These are phyloP conservation scores for Polyodon spathula DNA, from an alignment of 2,113 vertebrate species.

Conservation along the genomic window DNA sequence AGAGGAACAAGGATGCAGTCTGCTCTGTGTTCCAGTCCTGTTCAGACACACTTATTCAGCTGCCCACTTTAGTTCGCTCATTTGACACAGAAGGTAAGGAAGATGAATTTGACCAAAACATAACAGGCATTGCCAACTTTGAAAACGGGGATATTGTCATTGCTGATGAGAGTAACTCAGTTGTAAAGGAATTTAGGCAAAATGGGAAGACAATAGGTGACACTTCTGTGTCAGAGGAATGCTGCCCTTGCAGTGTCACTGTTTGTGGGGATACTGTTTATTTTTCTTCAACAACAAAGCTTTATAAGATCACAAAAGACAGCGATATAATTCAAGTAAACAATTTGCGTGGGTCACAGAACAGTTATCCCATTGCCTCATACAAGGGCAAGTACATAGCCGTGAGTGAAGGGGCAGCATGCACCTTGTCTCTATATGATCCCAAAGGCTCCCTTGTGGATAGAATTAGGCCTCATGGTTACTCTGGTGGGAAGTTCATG, in stretches of 20 bases:
- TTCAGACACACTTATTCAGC: background rate
- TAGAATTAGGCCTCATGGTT: constrained; percentile 16
- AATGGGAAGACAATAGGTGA: background rate
- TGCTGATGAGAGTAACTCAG: constrained; percentile 22
- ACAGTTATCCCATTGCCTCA: constrained; percentile 18
- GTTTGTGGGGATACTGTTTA: constrained; percentile 17
- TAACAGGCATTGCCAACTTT: constrained; percentile 23
- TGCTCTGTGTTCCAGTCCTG: too few relatives aligned
- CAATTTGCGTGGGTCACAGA: constrained; percentile 18
- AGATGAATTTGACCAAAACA: constrained; percentile 1
- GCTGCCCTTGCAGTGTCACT: constrained; percentile 13
- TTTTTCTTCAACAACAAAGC: constrained; percentile 16
- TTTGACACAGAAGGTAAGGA: background rate
- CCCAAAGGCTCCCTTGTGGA: constrained; percentile 9
- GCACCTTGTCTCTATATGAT: constrained; percentile 22
- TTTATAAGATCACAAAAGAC: constrained; percentile 16
- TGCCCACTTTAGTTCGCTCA: background rate
- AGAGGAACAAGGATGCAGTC: too few relatives aligned
- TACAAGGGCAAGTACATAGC: constrained; percentile 24
- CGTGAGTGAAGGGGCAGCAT: constrained; percentile 22
- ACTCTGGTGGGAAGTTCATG: constrained; percentile 18
- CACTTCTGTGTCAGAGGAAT: constrained; percentile 5
- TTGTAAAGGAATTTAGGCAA: constrained; percentile 16
- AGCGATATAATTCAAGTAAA: constrained; percentile 12
- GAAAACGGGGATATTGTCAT: constrained; percentile 18